phyloP scores from a whole-genome alignment of 2,113 vertebrate species.

The Catharus fuscescens region DNA sequence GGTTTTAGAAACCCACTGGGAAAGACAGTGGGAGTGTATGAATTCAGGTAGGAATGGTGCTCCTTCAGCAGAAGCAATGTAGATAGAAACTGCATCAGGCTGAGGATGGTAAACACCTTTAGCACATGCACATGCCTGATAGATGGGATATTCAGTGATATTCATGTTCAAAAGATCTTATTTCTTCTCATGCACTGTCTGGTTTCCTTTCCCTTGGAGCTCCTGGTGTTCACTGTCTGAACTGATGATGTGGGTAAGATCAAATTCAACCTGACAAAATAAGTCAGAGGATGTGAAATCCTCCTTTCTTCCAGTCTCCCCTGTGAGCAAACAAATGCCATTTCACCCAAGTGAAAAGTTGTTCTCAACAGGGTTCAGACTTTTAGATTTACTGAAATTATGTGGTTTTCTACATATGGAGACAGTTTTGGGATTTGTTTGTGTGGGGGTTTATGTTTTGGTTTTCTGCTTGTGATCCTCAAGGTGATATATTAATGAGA shows the following conservation, averaged over 20 bases:
- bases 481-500: neutral
- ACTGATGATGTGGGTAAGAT: slow-evolving; percentile 10
- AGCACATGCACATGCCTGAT: neutral
- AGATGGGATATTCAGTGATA: neutral
- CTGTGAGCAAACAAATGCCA: neutral
- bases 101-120: neutral
- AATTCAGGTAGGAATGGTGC: neutral
- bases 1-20: neutral
- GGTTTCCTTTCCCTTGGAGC: neutral
- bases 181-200: neutral
- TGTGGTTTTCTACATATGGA: neutral
- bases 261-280: slow-evolving; percentile 46
- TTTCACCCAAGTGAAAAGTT: neutral
- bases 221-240: neutral
- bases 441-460: neutral
- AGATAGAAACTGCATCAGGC: neutral
- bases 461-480: neutral
- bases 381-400: neutral
- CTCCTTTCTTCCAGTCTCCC: neutral
- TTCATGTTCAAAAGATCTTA: neutral
- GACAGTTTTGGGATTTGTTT: neutral
- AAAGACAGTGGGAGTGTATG: neutral
- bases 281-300: neutral
- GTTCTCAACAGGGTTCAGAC: neutral
- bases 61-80: neutral